Evolutionary conservation across 2,888 invertebrate species (phyloP), one percentile per base, ranked within the genome.

Genomic region (Lampropteryx suffumata): DNA sequence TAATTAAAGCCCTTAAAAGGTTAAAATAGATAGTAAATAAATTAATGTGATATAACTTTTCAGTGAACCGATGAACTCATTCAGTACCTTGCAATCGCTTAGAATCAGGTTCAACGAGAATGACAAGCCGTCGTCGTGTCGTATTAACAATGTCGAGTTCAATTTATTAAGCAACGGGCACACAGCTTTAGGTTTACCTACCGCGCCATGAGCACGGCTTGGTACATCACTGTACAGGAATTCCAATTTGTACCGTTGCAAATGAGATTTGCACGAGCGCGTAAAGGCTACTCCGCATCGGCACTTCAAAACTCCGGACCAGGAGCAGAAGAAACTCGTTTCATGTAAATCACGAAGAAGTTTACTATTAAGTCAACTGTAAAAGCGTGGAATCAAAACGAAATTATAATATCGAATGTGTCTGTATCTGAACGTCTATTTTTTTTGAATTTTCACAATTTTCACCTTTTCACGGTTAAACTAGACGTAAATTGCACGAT

Each of bases 241-340:
- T 61, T 62, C 54, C 55, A 64, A 63, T 69, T 69, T 55, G 39
- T 52, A 59, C 51, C 37, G 29, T 61, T 52, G 36, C 50, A 52
- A 53, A 64, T 63, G 51, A 50, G 42, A 59, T 58, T 55, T 39
- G 26, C 42, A 13, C 28, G 37, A 33, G 29, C 30, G 14, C 10
- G 11, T 40, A 40, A 21, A 13, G 27, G 14, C 24, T 36, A 24
- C 10, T 43, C 5, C 10, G 30, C 40, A 30, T 29, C 21, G 10
- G 24, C 24, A 17, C 21, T 10, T 14, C 14, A 14, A 13, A 28
- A 14, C 21, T 27, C 14, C 6, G 14, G 4, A 4, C 27, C 26
- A 27, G 24, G 13, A n/a, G 7, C 11, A 3, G 11, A 17, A 17
- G 4, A 4, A 17, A 17, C 17, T 3, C 17, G 4, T 2, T 17